Percentiles rank a stretch among this genome's conserved stretches.
phyloP scores from a whole-genome alignment of 2,113 vertebrate species.

The Zapornia atra region DNA sequence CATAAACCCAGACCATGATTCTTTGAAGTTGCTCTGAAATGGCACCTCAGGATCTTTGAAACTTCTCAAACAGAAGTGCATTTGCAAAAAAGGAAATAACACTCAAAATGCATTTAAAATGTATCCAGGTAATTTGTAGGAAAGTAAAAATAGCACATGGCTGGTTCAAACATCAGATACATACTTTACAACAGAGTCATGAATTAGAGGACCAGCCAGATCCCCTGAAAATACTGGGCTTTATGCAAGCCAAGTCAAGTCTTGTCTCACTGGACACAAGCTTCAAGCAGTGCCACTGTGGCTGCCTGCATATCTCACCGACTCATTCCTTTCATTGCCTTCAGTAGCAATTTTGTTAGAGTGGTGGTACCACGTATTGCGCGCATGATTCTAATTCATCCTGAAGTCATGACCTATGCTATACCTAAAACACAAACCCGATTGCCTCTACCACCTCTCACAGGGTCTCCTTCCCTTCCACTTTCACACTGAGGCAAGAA shows the following conservation, averaged over 20 bases:
- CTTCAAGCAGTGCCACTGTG: not conserved
- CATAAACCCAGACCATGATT: not conserved
- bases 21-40: not conserved
- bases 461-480: not conserved
- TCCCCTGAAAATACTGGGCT: not conserved
- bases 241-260: not conserved
- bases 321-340: not conserved
- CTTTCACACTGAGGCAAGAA: not conserved
- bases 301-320: not conserved
- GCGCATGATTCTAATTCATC: not conserved
- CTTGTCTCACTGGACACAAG: not conserved
- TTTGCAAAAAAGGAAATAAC: not conserved
- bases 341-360: not conserved
- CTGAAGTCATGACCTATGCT: not conserved
- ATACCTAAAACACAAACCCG: not conserved
- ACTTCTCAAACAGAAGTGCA: not conserved
- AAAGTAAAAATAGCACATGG: not conserved
- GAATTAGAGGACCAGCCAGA: not conserved
- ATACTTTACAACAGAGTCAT: not conserved
- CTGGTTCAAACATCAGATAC: not conserved
- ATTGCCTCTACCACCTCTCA: not conserved
- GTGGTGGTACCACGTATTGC: not conserved
- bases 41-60: not conserved
- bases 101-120: not conserved
- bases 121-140: not conserved